Evolutionary conservation across 2,888 invertebrate genomes (phyloP).

Genomic region (Digitonthophagus gazella): DNA sequence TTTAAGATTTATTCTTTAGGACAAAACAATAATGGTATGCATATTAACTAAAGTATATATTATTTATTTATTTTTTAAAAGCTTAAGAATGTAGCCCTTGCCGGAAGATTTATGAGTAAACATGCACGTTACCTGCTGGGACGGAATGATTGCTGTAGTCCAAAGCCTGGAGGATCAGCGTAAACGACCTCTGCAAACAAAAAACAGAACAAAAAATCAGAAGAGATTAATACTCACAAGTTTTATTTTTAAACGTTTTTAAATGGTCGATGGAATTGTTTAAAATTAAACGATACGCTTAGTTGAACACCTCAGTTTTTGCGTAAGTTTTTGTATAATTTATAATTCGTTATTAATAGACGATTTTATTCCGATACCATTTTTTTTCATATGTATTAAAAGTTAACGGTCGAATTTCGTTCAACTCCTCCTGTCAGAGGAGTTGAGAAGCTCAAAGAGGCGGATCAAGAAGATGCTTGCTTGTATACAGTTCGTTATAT

Average conservation of each 20-base stretch:
- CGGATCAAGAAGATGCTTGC: neutral
- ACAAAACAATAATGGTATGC: too few species aligned
- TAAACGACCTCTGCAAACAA: constrained; percentile 83
- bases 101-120: constrained; percentile 18
- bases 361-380: neutral
- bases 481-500: neutral
- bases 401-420: neutral
- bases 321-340: neutral
- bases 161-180: constrained; percentile 87
- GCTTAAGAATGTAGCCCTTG: neutral
- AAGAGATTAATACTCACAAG: constrained; percentile 8
- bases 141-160: constrained; percentile 76
- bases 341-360: neutral
- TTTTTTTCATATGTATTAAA: neutral
- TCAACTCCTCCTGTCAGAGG: neutral
- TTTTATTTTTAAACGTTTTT: too few species aligned
- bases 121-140: constrained; percentile 44
- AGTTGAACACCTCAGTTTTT: too few species aligned
- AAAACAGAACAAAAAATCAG: constrained; percentile 34
- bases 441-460: neutral
- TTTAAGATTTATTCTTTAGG: too few species aligned
- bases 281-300: neutral
- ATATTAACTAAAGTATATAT: neutral
- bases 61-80: neutral
- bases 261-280: too few species aligned